Conservation (phyloP, 2,888 invertebrate genomes). For the Mesorhabditis sp. region DNA sequence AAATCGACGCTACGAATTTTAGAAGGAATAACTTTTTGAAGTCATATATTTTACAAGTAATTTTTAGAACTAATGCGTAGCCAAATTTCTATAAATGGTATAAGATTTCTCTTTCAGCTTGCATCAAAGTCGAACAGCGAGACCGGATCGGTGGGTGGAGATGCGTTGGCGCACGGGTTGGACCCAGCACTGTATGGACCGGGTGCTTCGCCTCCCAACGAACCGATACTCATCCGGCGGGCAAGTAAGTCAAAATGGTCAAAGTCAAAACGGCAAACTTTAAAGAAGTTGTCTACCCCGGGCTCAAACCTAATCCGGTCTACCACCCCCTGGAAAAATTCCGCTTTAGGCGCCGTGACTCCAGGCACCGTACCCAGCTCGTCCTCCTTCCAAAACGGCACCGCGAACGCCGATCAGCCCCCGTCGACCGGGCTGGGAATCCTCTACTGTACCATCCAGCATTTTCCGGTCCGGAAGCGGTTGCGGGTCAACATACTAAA, state of each 20-base stretch:
- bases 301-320: background rate
- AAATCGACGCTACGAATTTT: too few species aligned
- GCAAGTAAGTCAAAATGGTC: conserved; percentile 9
- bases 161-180: conserved; percentile 46
- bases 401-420: conserved; percentile 29
- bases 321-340: background rate
- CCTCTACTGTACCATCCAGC: conserved; percentile 59
- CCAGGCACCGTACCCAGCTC: conserved; percentile 7
- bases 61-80: too few species aligned
- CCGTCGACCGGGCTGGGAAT: conserved; percentile 50
- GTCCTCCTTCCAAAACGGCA: conserved; percentile 14
- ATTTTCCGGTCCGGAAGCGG: conserved; percentile 59
- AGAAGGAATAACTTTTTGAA: too few species aligned
- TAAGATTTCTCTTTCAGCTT: conserved; percentile 35
- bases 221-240: conserved; percentile 17
- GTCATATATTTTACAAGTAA: too few species aligned
- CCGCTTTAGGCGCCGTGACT: background rate
- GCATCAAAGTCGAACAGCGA: conserved; percentile 28
- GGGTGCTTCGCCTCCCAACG: conserved; percentile 22
- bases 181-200: conserved; percentile 49
- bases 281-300: background rate
- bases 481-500: conserved; percentile 58
- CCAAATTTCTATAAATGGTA: background rate
- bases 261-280: too few species aligned
- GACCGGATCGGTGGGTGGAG: conserved; percentile 27